Conservation (phyloP, 2,113 vertebrate species). For the Hydrochoerus hydrochaeris region DNA sequence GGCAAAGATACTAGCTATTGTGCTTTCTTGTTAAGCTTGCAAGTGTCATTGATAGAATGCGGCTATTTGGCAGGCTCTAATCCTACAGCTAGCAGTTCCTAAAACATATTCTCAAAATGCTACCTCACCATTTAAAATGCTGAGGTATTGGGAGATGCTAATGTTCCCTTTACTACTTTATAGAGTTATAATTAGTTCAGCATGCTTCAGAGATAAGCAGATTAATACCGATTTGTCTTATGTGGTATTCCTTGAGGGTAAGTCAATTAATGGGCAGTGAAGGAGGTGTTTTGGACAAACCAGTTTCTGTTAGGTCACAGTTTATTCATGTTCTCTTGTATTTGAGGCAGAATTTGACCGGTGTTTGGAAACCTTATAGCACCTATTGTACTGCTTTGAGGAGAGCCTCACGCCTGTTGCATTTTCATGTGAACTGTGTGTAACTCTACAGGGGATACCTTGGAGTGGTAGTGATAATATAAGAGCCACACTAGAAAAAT, state of each 20-base stretch:
- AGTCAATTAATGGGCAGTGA: not conserved
- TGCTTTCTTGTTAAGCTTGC: not conserved
- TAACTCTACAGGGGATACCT: not conserved
- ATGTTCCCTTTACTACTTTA: not conserved
- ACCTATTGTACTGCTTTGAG: not conserved
- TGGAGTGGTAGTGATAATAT: not conserved
- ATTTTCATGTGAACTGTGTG: not conserved
- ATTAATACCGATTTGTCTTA: not conserved
- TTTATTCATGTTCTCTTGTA: not conserved
- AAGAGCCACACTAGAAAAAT: not conserved
- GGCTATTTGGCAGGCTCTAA: not conserved
- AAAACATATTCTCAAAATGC: conserved; percentile 36
- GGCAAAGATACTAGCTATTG: not conserved
- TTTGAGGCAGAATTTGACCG: not conserved
- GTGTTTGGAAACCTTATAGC: not conserved
- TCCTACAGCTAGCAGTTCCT: not conserved
- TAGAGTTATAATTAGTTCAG: not conserved
- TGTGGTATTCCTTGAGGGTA: not conserved
- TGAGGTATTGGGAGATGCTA: not conserved
- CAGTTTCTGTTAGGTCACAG: not conserved
- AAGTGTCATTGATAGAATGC: not conserved
- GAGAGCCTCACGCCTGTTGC: not conserved
- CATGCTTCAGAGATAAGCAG: conserved; percentile 1
- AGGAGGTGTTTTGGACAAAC: conserved; percentile 30
- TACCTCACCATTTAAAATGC: not conserved